Evolutionary conservation across 2,113 vertebrate species (phyloP).

Genomic region (Lathamus discolor): DNA sequence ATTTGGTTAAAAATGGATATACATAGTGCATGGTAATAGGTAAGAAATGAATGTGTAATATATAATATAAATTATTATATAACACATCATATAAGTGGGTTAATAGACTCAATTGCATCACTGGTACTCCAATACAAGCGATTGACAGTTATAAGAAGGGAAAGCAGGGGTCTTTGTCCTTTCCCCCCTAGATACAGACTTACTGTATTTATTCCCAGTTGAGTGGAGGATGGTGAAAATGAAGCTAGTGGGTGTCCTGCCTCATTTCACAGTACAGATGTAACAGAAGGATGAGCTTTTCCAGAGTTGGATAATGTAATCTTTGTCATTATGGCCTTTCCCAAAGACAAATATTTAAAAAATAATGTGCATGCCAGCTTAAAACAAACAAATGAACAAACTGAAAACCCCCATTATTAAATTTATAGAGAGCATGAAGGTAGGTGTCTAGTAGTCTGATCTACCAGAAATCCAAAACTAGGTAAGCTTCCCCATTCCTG

Average conservation of each 20-base stretch:
- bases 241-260: not conserved
- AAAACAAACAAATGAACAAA: not conserved
- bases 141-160: not conserved
- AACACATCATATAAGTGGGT: not conserved
- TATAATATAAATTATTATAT: not conserved
- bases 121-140: accelerated
- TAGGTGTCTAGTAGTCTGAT: not conserved
- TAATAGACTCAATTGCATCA: accelerated
- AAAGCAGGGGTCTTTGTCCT: not conserved
- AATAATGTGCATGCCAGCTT: not conserved
- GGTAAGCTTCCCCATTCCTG: not conserved
- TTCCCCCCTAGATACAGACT: not conserved
- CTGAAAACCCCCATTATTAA: not conserved
- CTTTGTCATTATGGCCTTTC: not conserved
- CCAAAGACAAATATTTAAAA: not conserved
- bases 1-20: not conserved
- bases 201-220: not conserved
- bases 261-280: not conserved
- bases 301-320: not conserved
- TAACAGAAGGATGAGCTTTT: not conserved
- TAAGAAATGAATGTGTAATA: not conserved
- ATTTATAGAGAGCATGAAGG: not conserved
- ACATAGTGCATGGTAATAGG: not conserved
- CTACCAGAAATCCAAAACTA: not conserved
- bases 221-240: not conserved